Evolutionary conservation across 2,888 invertebrate genomes (phyloP).

Genomic region (Isoperla grammatica): DNA sequence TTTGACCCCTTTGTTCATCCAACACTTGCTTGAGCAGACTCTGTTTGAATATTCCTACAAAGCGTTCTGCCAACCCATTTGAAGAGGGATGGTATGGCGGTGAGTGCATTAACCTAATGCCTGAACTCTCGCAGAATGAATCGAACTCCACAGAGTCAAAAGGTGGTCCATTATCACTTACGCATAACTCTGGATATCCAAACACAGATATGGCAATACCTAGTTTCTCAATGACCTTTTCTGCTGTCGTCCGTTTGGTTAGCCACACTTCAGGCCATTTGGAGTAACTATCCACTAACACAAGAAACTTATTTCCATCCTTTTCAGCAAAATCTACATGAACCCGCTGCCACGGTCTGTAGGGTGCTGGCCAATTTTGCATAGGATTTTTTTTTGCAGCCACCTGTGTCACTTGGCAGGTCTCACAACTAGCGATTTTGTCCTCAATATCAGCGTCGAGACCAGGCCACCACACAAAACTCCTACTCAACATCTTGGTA

Average conservation of each 20-base stretch:
- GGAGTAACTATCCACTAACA: constrained; percentile 9
- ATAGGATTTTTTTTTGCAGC: constrained; percentile 23
- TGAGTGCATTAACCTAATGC: background rate
- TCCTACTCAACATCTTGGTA: background rate
- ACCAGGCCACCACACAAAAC: background rate
- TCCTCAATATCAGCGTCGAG: background rate
- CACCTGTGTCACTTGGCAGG: background rate
- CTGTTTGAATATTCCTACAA: background rate
- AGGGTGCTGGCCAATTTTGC: constrained; percentile 8
- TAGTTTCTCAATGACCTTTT: background rate
- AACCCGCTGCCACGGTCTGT: background rate
- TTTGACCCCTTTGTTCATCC: background rate
- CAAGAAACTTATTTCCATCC: background rate
- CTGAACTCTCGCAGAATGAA: constrained; percentile 2
- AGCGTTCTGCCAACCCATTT: constrained; percentile 15
- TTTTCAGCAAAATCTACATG: constrained; percentile 19
- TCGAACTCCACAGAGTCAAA: constrained; percentile 15
- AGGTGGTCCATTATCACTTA: constrained; percentile 18
- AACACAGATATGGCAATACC: background rate
- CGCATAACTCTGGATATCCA: constrained; percentile 10
- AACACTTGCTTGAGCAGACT: background rate
- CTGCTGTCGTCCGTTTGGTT: background rate
- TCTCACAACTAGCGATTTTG: background rate
- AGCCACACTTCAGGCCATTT: constrained; percentile 17
- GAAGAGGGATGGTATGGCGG: constrained; percentile 15